Evolutionary conservation across 2,113 vertebrate genomes (phyloP).

Genomic region (Quiscalus mexicanus): DNA sequence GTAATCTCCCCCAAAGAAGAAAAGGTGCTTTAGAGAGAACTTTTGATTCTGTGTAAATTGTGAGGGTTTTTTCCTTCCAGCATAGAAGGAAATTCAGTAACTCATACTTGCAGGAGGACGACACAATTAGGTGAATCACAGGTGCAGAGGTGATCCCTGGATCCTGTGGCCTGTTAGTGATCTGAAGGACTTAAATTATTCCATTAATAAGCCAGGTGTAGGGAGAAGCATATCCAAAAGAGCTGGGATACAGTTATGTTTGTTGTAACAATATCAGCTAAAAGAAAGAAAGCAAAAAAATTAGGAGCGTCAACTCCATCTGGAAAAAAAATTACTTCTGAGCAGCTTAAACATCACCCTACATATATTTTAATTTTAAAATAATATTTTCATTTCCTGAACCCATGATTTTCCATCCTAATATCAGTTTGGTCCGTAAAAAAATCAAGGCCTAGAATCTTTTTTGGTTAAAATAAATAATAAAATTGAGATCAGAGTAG

Average conservation of each 20-base stretch:
- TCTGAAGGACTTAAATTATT: neutral
- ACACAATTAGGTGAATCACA: neutral
- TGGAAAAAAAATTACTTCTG: neutral
- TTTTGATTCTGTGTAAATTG: neutral
- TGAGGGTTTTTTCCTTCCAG: neutral
- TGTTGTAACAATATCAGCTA: neutral
- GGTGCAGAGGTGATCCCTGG: neutral
- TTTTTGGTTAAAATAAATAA: neutral
- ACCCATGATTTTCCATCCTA: neutral
- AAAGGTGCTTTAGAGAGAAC: neutral
- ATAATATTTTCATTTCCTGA: neutral
- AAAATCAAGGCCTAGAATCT: neutral
- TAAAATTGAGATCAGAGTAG: neutral
- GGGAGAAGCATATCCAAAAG: neutral
- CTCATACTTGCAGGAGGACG: neutral
- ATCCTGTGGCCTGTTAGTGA: neutral
- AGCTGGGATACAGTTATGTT: neutral
- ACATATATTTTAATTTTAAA: neutral
- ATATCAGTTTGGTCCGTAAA: neutral
- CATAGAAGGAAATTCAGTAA: neutral
- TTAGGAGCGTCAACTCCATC: rapidly evolving
- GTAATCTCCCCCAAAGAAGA: neutral
- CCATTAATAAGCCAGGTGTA: neutral
- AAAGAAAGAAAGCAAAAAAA: neutral
- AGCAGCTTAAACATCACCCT: neutral